Conservation (phyloP, 92 coral and sea anemone genomes). For the Blastomussa wellsi region DNA sequence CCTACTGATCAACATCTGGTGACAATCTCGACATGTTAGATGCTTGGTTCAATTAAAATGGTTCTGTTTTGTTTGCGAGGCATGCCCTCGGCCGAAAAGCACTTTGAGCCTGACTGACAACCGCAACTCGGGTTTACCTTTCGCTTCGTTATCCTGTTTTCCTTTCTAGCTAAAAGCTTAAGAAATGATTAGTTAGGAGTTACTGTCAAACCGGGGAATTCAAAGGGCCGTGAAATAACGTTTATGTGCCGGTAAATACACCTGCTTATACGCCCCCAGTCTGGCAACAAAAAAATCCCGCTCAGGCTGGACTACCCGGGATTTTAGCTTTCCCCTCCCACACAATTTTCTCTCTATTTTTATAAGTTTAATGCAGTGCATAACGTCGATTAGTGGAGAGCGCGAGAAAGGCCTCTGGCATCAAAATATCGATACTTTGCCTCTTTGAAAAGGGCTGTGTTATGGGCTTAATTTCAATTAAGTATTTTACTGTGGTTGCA, state of each 20-base stretch:
- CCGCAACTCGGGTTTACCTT: not conserved
- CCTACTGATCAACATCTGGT: not conserved
- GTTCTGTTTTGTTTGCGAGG: not conserved
- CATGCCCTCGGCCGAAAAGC: not conserved
- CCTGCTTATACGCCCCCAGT: not conserved
- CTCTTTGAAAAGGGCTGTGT: not conserved
- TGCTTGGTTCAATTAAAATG: not conserved
- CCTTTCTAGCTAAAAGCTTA: not conserved
- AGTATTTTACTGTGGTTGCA: not conserved
- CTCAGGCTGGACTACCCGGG: not conserved
- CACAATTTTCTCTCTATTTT: not conserved
- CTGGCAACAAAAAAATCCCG: not conserved
- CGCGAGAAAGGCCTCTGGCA: not conserved
- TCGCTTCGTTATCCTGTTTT: not conserved
- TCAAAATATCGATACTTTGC: not conserved
- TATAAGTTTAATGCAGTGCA: too few species aligned
- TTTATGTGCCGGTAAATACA: not conserved
- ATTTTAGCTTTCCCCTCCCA: not conserved
- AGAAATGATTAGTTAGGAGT: not conserved
- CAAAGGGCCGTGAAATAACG: not conserved
- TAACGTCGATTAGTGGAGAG: too few species aligned
- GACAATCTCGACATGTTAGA: not conserved
- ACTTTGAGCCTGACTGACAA: not conserved
- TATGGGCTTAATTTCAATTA: too few species aligned
- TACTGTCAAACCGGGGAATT: not conserved